Evolutionary conservation across 2,113 vertebrate species (phyloP).

Genomic region (Ailuropoda melanoleuca): DNA sequence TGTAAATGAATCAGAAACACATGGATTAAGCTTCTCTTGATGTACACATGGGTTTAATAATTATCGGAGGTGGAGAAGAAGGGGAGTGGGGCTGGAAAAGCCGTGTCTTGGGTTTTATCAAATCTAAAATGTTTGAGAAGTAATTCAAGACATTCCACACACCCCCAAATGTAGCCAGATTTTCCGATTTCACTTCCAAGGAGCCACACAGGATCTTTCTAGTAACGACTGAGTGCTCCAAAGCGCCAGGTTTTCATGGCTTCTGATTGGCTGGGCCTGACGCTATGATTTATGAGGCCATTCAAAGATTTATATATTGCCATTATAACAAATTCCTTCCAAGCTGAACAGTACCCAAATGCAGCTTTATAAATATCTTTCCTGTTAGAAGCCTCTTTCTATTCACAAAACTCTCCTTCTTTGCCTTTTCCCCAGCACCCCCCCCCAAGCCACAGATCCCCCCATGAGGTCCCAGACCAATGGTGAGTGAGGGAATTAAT

Average conservation of each 20-base stretch:
- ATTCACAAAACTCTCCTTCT: slow-evolving; percentile 72
- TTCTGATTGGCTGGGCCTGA: slow-evolving; percentile 61
- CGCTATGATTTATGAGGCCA: slow-evolving; percentile 70
- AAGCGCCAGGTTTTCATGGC: slow-evolving; percentile 29
- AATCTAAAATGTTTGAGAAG: slow-evolving; percentile 79
- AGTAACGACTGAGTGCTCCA: slow-evolving; percentile 50
- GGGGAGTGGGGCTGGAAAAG: slow-evolving; percentile 57
- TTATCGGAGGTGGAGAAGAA: slow-evolving; percentile 35
- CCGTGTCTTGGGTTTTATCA: slow-evolving; percentile 80
- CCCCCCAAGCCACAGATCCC: slow-evolving; percentile 42
- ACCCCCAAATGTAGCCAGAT: slow-evolving; percentile 70
- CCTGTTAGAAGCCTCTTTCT: slow-evolving; percentile 70
- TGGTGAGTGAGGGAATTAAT: slow-evolving; percentile 71
- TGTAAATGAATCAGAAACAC: slow-evolving; percentile 84
- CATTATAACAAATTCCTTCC: slow-evolving; percentile 79
- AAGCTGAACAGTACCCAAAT: slow-evolving; percentile 66
- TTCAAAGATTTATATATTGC: slow-evolving; percentile 79
- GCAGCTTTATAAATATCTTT: slow-evolving; percentile 77
- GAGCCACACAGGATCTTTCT: slow-evolving; percentile 73
- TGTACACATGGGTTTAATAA: slow-evolving; percentile 82
- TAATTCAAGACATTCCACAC: slow-evolving; percentile 80
- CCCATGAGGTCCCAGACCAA: slow-evolving; percentile 52
- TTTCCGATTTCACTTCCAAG: slow-evolving; percentile 74
- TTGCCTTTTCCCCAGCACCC: neutral
- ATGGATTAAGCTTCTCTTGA: slow-evolving; percentile 79